Percentiles rank a stretch among this genome's conserved stretches.
Evolutionary conservation across 2,797 vertebrate species (phyloP).

Genomic region (Chelonia mydas): DNA sequence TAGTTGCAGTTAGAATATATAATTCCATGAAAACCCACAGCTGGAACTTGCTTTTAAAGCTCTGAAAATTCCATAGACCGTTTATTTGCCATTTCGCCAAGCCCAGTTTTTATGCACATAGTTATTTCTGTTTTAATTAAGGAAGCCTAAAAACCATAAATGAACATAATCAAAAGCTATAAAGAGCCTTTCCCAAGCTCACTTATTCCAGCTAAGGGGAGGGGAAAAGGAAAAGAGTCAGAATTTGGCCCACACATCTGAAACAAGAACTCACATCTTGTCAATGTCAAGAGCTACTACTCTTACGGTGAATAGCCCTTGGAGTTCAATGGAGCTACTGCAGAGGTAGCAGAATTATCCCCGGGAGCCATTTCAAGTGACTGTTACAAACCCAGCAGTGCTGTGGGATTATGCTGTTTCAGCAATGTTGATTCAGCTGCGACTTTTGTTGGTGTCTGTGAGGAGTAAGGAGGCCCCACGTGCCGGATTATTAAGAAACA

Average conservation of each 20-base stretch:
- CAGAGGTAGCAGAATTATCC: not conserved
- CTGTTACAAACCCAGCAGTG: not conserved
- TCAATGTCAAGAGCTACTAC: not conserved
- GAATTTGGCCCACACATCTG: not conserved
- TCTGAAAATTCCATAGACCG: not conserved
- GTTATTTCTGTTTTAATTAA: not conserved
- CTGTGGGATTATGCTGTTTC: not conserved
- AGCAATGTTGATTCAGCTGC: not conserved
- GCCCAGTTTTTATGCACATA: not conserved
- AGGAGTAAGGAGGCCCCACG: not conserved
- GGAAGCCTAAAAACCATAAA: not conserved
- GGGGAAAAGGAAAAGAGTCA: not conserved
- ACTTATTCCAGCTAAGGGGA: not conserved
- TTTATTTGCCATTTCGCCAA: not conserved
- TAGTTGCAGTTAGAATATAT: not conserved
- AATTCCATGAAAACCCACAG: not conserved
- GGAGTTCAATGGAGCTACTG: not conserved
- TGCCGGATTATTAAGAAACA: not conserved
- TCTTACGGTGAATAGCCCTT: not conserved
- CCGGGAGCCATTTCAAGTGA: not conserved
- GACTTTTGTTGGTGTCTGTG: not conserved
- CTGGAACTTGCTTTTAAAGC: not conserved
- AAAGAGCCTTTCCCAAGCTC: not conserved
- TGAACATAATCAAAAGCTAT: not conserved
- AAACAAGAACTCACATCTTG: not conserved